A percentile compares a stretch with the other conserved stretches of the same genome.
Conservation (phyloP, 2,888 invertebrate genomes). For the Protophormia terraenovae region DNA sequence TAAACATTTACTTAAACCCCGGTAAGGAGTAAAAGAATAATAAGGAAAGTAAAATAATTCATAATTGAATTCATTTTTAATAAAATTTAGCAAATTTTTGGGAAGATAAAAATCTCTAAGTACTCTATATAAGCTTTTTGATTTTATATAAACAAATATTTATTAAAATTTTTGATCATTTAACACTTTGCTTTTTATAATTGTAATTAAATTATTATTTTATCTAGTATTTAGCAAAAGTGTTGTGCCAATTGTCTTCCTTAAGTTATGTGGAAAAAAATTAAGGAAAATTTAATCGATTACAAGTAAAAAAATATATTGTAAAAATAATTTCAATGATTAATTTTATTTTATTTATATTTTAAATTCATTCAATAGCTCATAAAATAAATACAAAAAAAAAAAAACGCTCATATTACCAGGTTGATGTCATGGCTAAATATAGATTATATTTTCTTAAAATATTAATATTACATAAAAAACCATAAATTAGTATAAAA, state of each 20-base stretch:
- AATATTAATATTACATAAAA: not conserved
- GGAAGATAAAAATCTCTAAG: not conserved
- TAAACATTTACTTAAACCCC: slow-evolving; percentile 37
- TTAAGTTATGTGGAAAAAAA: slow-evolving; percentile 55
- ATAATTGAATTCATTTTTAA: slow-evolving; percentile 9
- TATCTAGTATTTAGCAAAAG: slow-evolving; percentile 61
- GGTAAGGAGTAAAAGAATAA: slow-evolving; percentile 42
- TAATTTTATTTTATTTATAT: not conserved
- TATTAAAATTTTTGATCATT: not conserved
- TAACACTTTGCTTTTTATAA: slow-evolving; percentile 1
- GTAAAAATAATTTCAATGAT: not conserved
- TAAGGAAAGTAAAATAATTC: not conserved
- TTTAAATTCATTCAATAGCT: not conserved
- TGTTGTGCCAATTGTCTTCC: slow-evolving; percentile 70
- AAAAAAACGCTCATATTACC: not conserved
- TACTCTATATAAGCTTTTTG: not conserved
- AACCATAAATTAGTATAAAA: not conserved
- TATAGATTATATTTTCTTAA: not conserved
- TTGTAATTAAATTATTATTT: slow-evolving; percentile 21
- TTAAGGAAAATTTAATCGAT: too few species aligned
- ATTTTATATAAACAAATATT: not conserved
- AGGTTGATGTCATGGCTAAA: slow-evolving; percentile 28
- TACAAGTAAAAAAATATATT: not conserved
- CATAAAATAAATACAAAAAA: not conserved
- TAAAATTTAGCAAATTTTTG: not conserved